Evolutionary conservation across 2,113 vertebrate species (phyloP).

Genomic region (Oncorhynchus mykiss): DNA sequence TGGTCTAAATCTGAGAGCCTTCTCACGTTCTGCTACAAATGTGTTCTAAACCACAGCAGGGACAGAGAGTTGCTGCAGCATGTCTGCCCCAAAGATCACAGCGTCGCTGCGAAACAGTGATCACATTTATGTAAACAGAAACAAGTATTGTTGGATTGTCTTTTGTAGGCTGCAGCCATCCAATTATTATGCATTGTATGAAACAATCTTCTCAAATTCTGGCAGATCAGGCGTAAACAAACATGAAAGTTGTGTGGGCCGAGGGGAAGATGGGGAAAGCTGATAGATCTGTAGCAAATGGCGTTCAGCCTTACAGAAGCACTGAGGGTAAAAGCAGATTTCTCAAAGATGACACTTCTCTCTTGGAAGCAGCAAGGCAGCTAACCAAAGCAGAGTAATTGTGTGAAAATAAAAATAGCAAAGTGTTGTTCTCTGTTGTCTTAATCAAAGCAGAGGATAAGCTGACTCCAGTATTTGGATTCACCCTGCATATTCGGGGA

Average conservation of each 20-base stretch:
- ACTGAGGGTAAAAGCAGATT: background rate
- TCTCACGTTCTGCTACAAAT: no score
- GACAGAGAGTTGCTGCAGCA: background rate
- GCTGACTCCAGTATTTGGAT: background rate
- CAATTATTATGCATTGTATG: background rate
- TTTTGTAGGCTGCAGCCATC: background rate
- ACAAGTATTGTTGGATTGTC: background rate
- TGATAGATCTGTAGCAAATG: background rate
- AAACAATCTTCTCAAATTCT: background rate
- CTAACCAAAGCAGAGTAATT: background rate
- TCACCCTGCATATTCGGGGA: background rate
- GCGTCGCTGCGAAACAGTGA: background rate
- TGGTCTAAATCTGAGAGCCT: no score
- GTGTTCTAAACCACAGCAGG: background rate
- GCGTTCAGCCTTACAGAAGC: background rate
- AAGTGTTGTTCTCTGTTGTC: slow-evolving; percentile 17
- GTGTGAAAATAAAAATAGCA: slow-evolving; percentile 28
- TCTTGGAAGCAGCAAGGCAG: background rate
- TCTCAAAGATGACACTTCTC: slow-evolving; percentile 11
- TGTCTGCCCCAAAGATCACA: background rate
- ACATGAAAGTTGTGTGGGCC: background rate
- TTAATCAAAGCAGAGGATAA: slow-evolving; percentile 14
- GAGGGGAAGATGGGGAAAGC: background rate
- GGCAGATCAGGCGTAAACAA: slow-evolving; percentile 5
- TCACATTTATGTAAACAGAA: background rate